A percentile compares a stretch with the other conserved stretches of the same genome.
Conservation (phyloP, 2,113 vertebrate species). For the Phaethornis superciliosus region DNA sequence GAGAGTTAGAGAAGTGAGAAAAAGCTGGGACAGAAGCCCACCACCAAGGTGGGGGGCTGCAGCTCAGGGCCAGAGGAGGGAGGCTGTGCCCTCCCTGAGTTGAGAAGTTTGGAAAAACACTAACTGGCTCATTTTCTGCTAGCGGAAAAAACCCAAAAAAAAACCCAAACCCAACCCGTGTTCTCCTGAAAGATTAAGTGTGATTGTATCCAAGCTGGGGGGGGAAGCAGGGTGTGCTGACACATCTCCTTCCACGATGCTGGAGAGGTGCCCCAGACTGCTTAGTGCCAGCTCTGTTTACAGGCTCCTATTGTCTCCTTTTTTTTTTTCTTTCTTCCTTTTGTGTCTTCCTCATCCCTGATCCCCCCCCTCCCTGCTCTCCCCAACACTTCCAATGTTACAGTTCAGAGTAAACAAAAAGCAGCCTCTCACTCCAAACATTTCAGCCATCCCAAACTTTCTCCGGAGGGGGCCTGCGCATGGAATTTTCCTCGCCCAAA, state of each 20-base stretch:
- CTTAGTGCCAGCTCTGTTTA: conserved; percentile 14
- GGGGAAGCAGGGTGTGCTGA: conserved; percentile 21
- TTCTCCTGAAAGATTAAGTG: conserved; percentile 45
- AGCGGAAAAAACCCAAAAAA: background rate
- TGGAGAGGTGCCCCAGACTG: background rate
- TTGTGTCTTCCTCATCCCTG: background rate
- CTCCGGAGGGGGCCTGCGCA: conserved; percentile 38
- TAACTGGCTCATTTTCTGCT: background rate
- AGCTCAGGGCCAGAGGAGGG: background rate
- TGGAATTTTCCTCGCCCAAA: conserved; percentile 67
- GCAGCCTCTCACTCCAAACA: conserved; percentile 56
- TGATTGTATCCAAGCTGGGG: background rate
- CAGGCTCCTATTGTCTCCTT: conserved; percentile 37
- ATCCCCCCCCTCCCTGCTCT: too few relatives aligned
- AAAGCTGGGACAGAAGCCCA: background rate
- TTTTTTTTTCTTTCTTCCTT: background rate
- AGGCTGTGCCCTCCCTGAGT: background rate
- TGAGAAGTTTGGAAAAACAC: conserved; percentile 49
- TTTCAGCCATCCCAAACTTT: conserved; percentile 70
- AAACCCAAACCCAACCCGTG: background rate
- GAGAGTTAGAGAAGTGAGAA: background rate
- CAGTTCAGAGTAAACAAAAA: conserved; percentile 63
- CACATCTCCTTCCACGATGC: conserved; percentile 44
- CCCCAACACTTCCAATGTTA: background rate
- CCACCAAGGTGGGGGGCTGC: background rate